A percentile compares a stretch with the other conserved stretches of the same genome.
These are phyloP conservation scores for Orussus abietinus DNA, from an alignment of 1,140 invertebrate genomes.

Conservation along the genomic window DNA sequence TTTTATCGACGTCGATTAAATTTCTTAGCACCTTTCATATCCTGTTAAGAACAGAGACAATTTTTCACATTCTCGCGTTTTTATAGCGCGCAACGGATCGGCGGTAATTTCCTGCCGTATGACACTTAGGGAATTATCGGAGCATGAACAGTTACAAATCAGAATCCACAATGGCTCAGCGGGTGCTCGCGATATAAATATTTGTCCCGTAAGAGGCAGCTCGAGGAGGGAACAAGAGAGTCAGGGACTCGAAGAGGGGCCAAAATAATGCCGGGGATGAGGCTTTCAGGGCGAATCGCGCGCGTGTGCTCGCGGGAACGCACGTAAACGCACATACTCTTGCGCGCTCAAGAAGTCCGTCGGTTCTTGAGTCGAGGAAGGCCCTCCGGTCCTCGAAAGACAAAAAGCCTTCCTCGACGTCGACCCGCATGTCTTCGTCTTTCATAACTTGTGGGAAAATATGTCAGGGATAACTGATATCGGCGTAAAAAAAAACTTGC, in stretches of 20 bases:
- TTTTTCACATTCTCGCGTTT: too few relatives aligned
- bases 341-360: conserved; percentile 19
- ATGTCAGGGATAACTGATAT: too few relatives aligned
- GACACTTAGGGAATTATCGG: conserved; percentile 3
- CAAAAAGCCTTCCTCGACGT: conserved; percentile 30
- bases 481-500: too few relatives aligned
- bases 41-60: too few relatives aligned
- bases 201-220: conserved; percentile 34
- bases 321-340: neutral
- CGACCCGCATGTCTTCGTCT: conserved; percentile 36
- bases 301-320: conserved; percentile 11
- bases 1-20: too few relatives aligned
- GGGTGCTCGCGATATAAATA: conserved; percentile 45
- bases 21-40: too few relatives aligned
- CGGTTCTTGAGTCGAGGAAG: conserved; percentile 21
- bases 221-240: conserved; percentile 21
- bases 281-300: conserved; percentile 10
- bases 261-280: conserved; percentile 23
- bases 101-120: too few relatives aligned
- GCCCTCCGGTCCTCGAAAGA: conserved; percentile 26
- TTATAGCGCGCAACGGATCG: too few relatives aligned
- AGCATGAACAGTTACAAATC: conserved; percentile 23
- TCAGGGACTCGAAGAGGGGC: conserved; percentile 18
- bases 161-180: conserved; percentile 38
- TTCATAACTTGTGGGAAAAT: conserved; percentile 36